Evolutionary conservation across 2,888 invertebrate species (phyloP).

Genomic region (Plebejus melissa): DNA sequence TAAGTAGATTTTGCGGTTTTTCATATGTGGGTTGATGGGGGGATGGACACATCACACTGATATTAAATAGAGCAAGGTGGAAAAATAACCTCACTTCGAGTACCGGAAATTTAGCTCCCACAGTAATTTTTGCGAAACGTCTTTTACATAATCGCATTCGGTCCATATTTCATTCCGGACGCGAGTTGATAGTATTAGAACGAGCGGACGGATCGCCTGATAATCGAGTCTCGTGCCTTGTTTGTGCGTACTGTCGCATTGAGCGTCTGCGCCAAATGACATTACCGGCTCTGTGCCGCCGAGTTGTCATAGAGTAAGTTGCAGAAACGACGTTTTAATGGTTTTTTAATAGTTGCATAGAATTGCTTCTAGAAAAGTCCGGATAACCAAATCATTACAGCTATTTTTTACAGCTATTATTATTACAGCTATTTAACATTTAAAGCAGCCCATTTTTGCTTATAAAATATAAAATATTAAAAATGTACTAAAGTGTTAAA

Average conservation of each 20-base stretch:
- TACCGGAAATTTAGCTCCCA: not conserved
- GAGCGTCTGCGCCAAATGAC: conserved; percentile 47
- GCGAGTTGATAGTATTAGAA: not conserved
- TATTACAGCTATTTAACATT: no score
- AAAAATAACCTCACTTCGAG: not conserved
- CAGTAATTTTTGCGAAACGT: not conserved
- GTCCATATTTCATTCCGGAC: not conserved
- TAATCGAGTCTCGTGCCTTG: conserved; percentile 1
- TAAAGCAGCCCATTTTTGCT: no score
- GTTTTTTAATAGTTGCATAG: no score
- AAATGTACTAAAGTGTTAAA: no score
- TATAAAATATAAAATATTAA: no score
- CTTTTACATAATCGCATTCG: not conserved
- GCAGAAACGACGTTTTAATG: not conserved
- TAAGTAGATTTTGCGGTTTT: no score
- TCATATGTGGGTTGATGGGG: no score
- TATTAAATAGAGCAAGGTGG: no score
- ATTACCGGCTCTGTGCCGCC: conserved; percentile 50
- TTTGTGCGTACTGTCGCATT: conserved; percentile 3
- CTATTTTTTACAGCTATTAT: no score
- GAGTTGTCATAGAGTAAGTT: not conserved
- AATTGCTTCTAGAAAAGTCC: no score
- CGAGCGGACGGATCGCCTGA: conserved; percentile 7
- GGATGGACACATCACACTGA: no score
- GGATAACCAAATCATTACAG: no score